These are phyloP conservation scores for Cryptomyrus ogoouensis DNA, from an alignment of 2,113 vertebrate species.

Conservation along the genomic window DNA sequence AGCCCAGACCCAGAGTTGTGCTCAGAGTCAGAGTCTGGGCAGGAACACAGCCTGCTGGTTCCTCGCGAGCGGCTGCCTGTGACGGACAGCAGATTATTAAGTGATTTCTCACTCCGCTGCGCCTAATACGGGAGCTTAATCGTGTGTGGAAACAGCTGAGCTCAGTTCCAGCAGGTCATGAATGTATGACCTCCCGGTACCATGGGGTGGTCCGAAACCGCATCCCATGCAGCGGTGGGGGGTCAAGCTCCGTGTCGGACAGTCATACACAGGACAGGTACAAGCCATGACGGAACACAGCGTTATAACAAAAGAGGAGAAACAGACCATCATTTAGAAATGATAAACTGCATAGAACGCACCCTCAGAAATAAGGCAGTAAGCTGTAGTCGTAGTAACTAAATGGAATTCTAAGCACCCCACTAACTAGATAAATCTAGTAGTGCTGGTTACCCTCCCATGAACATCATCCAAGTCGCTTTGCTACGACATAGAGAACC, in stretches of 20 bases:
- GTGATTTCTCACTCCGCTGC: conserved; percentile 12
- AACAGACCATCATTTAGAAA: neutral
- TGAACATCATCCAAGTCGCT: too few species aligned
- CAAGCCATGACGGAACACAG: neutral
- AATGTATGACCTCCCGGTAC: neutral
- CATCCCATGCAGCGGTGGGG: too few species aligned
- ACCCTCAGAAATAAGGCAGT: neutral
- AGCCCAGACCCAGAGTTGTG: neutral
- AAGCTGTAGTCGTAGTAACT: neutral
- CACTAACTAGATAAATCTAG: neutral
- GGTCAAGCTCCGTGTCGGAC: neutral
- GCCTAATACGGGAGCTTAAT: neutral
- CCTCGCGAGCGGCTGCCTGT: neutral
- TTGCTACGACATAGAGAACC: neutral
- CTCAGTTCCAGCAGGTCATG: neutral
- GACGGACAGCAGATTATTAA: conserved; percentile 6
- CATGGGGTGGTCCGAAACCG: neutral
- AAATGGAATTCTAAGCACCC: neutral
- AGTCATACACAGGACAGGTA: neutral
- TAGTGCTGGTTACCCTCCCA: neutral
- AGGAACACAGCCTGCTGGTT: neutral
- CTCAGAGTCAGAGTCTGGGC: neutral
- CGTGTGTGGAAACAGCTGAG: conserved; percentile 12
- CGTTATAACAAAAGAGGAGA: neutral
- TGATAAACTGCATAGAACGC: neutral